phyloP scores from a whole-genome alignment of 2,888 invertebrate species.

The Platypus cylindrus region DNA sequence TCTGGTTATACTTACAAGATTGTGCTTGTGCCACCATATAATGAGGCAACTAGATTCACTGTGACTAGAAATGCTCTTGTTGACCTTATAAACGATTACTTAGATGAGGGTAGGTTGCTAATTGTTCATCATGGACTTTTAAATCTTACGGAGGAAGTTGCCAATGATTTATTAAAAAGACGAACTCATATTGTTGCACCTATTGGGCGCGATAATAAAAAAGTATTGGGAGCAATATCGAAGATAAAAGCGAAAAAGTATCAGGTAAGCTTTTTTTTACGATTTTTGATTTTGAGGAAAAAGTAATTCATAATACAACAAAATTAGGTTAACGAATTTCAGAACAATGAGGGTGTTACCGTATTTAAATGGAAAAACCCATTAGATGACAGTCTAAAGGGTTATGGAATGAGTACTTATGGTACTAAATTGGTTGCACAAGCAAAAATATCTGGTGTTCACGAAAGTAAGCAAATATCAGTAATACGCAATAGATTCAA shows the following conservation, averaged over 20 bases:
- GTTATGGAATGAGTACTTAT: constrained; percentile 1
- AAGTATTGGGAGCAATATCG: background rate
- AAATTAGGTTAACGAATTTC: constrained; percentile 4
- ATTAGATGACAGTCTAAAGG: background rate
- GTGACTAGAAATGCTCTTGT: background rate
- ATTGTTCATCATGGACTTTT: constrained; percentile 3
- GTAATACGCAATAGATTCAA: background rate
- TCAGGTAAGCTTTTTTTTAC: background rate
- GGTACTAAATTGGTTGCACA: background rate
- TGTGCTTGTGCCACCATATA: constrained; percentile 1
- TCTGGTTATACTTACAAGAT: constrained; percentile 3
- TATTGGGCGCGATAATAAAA: too few relatives aligned
- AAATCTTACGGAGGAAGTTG: constrained; percentile 3
- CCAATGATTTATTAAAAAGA: constrained; percentile 1
- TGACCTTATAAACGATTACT: constrained; percentile 3
- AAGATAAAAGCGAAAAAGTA: constrained; percentile 1
- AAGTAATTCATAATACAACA: background rate
- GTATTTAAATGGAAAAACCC: constrained; percentile 4
- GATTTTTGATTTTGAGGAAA: background rate
- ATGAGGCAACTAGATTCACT: background rate
- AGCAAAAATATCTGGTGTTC: constrained; percentile 1
- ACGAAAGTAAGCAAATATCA: background rate
- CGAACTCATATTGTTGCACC: constrained; percentile 3
- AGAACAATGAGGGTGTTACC: constrained; percentile 1
- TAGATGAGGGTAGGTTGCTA: constrained; percentile 2